Evolutionary conservation across 2,797 vertebrate species (phyloP).

Genomic region (Anableps anableps): DNA sequence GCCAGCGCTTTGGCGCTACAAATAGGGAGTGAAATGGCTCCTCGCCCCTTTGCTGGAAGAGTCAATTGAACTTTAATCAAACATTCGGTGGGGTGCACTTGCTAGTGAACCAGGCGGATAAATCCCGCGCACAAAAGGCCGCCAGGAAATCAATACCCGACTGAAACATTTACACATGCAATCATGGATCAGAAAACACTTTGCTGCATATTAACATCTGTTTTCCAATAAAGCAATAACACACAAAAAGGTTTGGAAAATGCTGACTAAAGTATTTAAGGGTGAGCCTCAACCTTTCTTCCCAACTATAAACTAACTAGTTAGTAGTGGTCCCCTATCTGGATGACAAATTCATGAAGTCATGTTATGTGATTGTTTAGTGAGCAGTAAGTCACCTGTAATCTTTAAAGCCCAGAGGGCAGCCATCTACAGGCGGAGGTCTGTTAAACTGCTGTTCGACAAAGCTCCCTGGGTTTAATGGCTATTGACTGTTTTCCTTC

Average conservation of each 20-base stretch:
- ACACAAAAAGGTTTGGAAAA: slow-evolving; percentile 60
- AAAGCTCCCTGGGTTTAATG: slow-evolving; percentile 75
- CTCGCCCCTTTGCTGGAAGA: slow-evolving; percentile 82
- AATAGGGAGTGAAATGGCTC: slow-evolving; percentile 86
- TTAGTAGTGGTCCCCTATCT: slow-evolving; percentile 30
- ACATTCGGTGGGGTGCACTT: slow-evolving; percentile 85
- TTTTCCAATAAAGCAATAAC: slow-evolving; percentile 78
- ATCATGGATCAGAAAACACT: slow-evolving; percentile 90
- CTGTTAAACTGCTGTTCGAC: slow-evolving; percentile 74
- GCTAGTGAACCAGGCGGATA: slow-evolving; percentile 81
- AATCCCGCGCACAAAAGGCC: slow-evolving; percentile 90
- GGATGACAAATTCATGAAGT: slow-evolving; percentile 57
- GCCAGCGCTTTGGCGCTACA: slow-evolving; percentile 85
- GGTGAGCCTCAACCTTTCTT: slow-evolving; percentile 5
- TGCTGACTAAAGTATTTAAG: slow-evolving; percentile 38
- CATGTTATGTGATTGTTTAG: slow-evolving; percentile 43
- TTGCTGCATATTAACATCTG: slow-evolving; percentile 87
- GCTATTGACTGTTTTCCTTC: slow-evolving; percentile 77
- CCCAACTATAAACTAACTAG: slow-evolving; percentile 44
- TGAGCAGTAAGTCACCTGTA: slow-evolving; percentile 77
- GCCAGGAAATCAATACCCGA: slow-evolving; percentile 92
- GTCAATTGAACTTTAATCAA: slow-evolving; percentile 97
- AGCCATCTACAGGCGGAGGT: slow-evolving; percentile 63
- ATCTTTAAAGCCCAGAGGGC: slow-evolving; percentile 74
- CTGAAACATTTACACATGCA: slow-evolving; percentile 94